Base-by-base conservation (phyloP, 2,113 vertebrate species). In the Cinclus mexicanus region DNA sequence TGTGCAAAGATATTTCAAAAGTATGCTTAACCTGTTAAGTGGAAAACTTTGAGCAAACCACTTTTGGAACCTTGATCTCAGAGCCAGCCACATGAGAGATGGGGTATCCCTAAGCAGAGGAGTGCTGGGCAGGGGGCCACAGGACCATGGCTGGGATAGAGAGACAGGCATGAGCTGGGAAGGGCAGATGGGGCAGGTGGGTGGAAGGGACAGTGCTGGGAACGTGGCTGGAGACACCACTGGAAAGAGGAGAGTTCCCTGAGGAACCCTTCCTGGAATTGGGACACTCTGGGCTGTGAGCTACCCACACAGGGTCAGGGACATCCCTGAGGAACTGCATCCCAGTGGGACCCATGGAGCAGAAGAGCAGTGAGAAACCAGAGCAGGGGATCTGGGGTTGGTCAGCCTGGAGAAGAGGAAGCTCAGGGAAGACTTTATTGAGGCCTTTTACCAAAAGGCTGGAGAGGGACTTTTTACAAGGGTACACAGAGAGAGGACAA, bases 181-280 rank as follows among this genome's bases (percentile, higher is more conserved):
- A 60, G 50, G 21, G 88, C 16, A 65, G 57, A 42, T 13, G n/a
- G 35, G 33, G 15, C 12, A 75, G 21, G 24, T 1, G 6, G 5
- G 5, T 64, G 37, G 24, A 81, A 16, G 6, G 7, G 13, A 23
- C 3, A 14, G 35, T 69, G 52, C 5, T 42, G 37, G 55, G 31
- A 14, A 26, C 8, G 22, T 0, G 3, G 11, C 20, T 11, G 8
- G 19, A 69, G 25, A 4, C 13, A 6, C 0, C 1, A 1, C 20
- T 70, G 46, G 47, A 46, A 56, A 17, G 11, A 72, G 7, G 26
- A 78, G 46, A 33, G 0, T 50, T 2, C 23, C 4, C 11, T 28
- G 53, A 49, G 44, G 28, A 23, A 13, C 35, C 4, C 6, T 46
- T 0, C 0, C 6, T 8, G n/a, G 6, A 52, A 1, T 21, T 10